Conservation (phyloP, 2,113 vertebrate species). For the Tychaedon coryphoeus region DNA sequence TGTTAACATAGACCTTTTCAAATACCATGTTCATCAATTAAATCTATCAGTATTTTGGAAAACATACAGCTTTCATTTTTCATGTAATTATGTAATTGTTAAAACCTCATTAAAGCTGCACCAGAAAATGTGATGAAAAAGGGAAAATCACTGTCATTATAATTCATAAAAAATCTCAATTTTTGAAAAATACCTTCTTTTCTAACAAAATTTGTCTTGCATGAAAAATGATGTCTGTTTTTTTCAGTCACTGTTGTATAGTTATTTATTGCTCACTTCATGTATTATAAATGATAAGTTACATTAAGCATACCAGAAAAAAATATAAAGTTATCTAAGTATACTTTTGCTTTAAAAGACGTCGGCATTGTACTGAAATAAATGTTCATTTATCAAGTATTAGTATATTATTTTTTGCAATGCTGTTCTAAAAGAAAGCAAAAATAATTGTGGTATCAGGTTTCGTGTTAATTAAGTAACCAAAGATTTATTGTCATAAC, state of each 20-base stretch:
- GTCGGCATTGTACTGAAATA: background rate
- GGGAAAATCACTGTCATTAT: background rate
- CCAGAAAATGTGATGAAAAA: background rate
- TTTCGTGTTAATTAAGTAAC: conserved; percentile 39
- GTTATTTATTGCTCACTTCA: background rate
- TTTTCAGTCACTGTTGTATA: background rate
- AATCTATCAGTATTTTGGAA: background rate
- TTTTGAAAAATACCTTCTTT: background rate
- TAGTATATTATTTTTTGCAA: background rate
- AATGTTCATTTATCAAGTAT: background rate
- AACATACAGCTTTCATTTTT: background rate
- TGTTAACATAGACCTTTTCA: background rate
- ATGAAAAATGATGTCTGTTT: background rate
- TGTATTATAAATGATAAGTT: background rate
- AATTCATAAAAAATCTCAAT: background rate
- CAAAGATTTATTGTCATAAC: conserved; percentile 34
- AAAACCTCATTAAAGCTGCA: background rate
- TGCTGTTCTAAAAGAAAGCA: background rate
- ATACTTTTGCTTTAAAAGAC: background rate
- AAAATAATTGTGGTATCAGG: background rate
- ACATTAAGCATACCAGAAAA: background rate
- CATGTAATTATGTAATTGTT: background rate
- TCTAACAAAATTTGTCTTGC: background rate
- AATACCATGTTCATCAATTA: background rate
- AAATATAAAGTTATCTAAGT: background rate